Base-by-base conservation (phyloP, 2,113 vertebrate species). In the Pituophis catenifer region DNA sequence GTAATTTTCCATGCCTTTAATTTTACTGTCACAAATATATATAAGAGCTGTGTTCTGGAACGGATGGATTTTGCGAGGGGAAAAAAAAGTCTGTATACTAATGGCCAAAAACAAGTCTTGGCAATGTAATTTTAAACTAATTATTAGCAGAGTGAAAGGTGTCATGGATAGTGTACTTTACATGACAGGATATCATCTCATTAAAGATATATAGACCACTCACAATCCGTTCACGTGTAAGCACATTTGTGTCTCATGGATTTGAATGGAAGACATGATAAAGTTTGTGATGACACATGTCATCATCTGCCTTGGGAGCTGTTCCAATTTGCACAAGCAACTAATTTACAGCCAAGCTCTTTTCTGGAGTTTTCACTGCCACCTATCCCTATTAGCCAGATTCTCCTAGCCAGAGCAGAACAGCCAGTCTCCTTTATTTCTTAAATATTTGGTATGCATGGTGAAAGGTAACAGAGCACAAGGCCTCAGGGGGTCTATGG, bases 11-110 rank as follows among this genome's bases (percentile, higher is more conserved):
- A 95, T 90, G 89, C 96, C 93, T 97, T 97, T 97, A 97, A 97
- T 97, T 97, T 98, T 97, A 96, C 95, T 97, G 95, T 96, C 97
- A 96, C 53, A 95, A 95, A 97, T 58, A 90, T 96, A 95, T 96
- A 81, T 94, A 95, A 95, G 94, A 93, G n/a, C 62, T 96, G 81
- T 58, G 92, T 97, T 94, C 94, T 96, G 91, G 96, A 96, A 97
- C 92, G 94, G 95, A 97, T 95, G 94, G 89, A 95, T 97, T 96
- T 96, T 93, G 95, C 86, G 93, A 50, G 96, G 86, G 93, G 21
- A 96, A 65, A 97, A 97, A 95, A 94, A 94, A 97, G 94, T 93
- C 95, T 26, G 50, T 90, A 33, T 95, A 93, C 94, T 95, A 96
- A 95, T 95, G 95, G 62, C 91, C 97, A 96, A 97, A 97, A 97